Evolutionary conservation across 1,140 invertebrate species (phyloP), one percentile per base, ranked within the genome.

Genomic region (Saxidomus purpurata): DNA sequence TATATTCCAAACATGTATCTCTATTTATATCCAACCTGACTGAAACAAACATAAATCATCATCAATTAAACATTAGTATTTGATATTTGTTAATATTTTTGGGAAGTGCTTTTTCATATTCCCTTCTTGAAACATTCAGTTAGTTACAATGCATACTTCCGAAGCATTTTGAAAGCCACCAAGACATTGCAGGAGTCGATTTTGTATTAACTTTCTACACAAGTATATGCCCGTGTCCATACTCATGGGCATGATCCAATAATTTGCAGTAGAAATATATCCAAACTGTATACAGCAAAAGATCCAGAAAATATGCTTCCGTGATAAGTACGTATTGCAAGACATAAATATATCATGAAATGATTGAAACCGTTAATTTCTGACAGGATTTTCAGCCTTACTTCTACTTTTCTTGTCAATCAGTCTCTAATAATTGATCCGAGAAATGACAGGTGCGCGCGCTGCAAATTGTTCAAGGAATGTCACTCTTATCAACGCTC

Each of bases 381-480:
- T 31, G 63, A 67, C 63, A 55, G 31, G 22, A 77, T 52, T 40
- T 40, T 52, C 17, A 79, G 43, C 34, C 49, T 22, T 22, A 79
- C 43, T 52, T 55, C 76, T 28, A 36, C 76, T 79, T 55, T 79
- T 55, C 76, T 52, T 79, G 83, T 80, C 77, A 87, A 82, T 74
- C 63, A 83, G 69, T 43, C 74, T 71, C n/a, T 79, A 13, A 40
- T 40, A 43, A 52, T 67, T 52, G 67, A 52, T 84, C 80, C 31
- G 25, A 59, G 43, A 55, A 28, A 43, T 77, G 59, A 84, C 69
- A 87, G 71, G 88, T 82, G 52, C 61, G 81, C 71, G 82, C 82
- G 77, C 79, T 87, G 79, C 71, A 87, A 87, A 76, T 87, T 47
- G 83, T 74, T 49, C 81, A 80, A 88, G 86, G 69, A 52, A 67